These are phyloP conservation scores for Sclerodermus sp. DNA, from an alignment of 2,888 invertebrate species.

Conservation along the genomic window DNA sequence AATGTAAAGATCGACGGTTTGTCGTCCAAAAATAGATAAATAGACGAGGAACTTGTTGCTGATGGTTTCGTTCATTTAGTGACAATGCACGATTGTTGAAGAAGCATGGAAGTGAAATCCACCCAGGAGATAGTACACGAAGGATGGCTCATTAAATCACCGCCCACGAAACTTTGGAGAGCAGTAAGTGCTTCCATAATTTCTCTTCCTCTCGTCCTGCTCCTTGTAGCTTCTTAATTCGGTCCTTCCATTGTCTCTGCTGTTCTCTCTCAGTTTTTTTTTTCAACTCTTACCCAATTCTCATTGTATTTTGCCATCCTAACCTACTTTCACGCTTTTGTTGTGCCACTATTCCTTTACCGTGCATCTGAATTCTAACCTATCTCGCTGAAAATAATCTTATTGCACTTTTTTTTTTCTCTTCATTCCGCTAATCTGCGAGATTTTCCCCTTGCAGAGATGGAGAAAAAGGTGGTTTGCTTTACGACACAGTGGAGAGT, in stretches of 20 bases:
- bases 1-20: slow-evolving; percentile 12
- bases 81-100: slow-evolving; percentile 27
- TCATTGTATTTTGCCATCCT: not conserved
- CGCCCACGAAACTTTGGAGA: slow-evolving; percentile 90
- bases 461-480: slow-evolving; percentile 96
- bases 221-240: too few relatives aligned
- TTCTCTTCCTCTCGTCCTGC: too few relatives aligned
- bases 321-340: not conserved
- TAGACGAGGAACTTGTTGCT: slow-evolving; percentile 25
- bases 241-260: not conserved
- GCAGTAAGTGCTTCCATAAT: slow-evolving; percentile 69
- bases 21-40: slow-evolving; percentile 44
- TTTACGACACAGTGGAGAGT: slow-evolving; percentile 84
- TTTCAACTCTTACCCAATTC: not conserved
- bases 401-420: slow-evolving; percentile 12
- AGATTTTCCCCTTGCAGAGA: slow-evolving; percentile 66
- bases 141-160: slow-evolving; percentile 95
- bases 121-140: slow-evolving; percentile 78
- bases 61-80: slow-evolving; percentile 25
- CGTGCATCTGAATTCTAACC: not conserved
- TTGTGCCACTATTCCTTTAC: too few relatives aligned
- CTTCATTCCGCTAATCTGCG: slow-evolving; percentile 15
- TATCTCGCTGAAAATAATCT: too few relatives aligned
- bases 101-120: slow-evolving; percentile 54
- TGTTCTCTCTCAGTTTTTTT: not conserved